phyloP scores from a whole-genome alignment of 2,113 vertebrate genomes.

The Papio anubis region DNA sequence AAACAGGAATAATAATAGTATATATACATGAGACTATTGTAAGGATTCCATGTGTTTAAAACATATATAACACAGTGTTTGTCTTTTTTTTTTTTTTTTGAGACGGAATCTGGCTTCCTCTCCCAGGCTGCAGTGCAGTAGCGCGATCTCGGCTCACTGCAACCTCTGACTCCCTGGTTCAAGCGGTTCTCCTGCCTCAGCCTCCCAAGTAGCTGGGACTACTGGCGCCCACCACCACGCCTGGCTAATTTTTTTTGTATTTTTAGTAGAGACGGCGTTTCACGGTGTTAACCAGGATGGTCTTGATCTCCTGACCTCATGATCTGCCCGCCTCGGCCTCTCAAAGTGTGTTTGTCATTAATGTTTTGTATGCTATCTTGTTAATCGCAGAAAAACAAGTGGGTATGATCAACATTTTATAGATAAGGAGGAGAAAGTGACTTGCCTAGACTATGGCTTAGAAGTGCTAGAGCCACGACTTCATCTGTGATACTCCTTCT shows the following conservation, averaged over 20 bases:
- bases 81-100: neutral
- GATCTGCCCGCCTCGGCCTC: no score
- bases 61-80: neutral
- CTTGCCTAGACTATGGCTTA: neutral
- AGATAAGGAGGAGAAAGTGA: neutral
- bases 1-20: neutral
- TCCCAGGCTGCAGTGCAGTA: no score
- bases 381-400: neutral
- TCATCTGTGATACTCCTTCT: neutral
- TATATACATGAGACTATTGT: neutral
- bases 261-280: no score
- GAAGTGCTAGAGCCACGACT: neutral
- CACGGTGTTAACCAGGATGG: no score
- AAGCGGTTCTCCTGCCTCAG: no score
- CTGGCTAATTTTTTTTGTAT: no score
- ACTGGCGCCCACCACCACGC: no score
- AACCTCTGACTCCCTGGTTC: no score
- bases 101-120: rapidly evolving
- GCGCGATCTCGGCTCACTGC: no score
- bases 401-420: neutral
- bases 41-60: neutral
- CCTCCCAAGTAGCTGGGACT: no score
- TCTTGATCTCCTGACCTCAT: no score
- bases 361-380: neutral
- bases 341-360: neutral